Evolutionary conservation across 2,888 invertebrate species (phyloP).

Genomic region (Kryphioiulus occultus): DNA sequence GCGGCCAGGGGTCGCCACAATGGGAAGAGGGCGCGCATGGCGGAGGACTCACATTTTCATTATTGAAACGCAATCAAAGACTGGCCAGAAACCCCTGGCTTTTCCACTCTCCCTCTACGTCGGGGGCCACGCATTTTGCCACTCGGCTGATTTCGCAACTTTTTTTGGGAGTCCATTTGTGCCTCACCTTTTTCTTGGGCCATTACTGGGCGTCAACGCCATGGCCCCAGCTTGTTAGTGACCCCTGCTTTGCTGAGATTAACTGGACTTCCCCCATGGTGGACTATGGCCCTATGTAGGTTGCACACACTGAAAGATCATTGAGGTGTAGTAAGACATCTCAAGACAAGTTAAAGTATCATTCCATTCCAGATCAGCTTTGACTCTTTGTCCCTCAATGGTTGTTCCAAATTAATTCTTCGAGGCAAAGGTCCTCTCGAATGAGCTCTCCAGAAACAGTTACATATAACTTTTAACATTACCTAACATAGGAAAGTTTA

Average conservation of each 20-base stretch:
- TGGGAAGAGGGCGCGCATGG: background rate
- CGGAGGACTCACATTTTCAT: background rate
- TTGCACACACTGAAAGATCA: too few species aligned
- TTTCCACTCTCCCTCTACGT: background rate
- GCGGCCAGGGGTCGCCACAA: constrained; percentile 27
- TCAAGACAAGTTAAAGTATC: too few species aligned
- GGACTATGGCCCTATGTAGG: background rate
- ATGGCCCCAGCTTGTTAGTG: background rate
- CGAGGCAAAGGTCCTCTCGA: too few species aligned
- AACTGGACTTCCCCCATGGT: background rate
- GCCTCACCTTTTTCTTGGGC: background rate
- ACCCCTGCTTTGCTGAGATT: background rate
- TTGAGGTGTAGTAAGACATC: too few species aligned
- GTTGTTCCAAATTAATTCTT: too few species aligned
- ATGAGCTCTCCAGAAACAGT: too few species aligned
- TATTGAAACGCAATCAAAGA: constrained; percentile 25
- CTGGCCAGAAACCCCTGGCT: background rate
- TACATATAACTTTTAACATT: too few species aligned
- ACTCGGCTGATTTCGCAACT: background rate
- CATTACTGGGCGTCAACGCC: background rate
- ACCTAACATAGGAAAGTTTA: too few species aligned
- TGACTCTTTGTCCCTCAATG: too few species aligned
- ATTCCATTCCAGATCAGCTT: too few species aligned
- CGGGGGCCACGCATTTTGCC: background rate
- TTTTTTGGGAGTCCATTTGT: background rate